Percentiles rank a stretch among this genome's conserved stretches.
Conservation (phyloP, 2,113 vertebrate genomes). For the Apeltes quadracus region DNA sequence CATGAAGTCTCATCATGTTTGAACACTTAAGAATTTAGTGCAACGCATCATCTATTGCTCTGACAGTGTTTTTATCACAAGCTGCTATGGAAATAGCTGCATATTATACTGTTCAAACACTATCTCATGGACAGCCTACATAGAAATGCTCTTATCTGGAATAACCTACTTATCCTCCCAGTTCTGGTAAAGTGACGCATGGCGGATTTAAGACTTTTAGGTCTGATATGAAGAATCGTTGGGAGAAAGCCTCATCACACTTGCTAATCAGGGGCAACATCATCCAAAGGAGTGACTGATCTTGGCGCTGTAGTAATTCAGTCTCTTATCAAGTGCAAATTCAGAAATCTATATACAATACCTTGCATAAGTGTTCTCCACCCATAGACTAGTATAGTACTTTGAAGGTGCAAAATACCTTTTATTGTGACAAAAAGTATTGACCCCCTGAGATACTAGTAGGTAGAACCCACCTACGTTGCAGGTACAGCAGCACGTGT, state of each 20-base stretch:
- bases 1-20: background rate
- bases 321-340: background rate
- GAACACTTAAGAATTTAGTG: background rate
- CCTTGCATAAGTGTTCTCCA: too few relatives aligned
- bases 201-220: background rate
- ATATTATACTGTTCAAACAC: background rate
- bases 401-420: too few relatives aligned
- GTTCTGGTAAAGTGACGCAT: background rate
- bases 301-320: too few relatives aligned
- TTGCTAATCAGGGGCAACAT: background rate
- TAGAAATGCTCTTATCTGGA: conserved; percentile 1
- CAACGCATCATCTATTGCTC: background rate
- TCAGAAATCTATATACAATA: too few relatives aligned
- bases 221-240: background rate
- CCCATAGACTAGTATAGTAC: too few relatives aligned
- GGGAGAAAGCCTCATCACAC: background rate
- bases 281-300: too few relatives aligned
- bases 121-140: background rate
- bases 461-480: too few relatives aligned
- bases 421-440: too few relatives aligned
- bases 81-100: background rate
- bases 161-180: background rate
- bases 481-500: too few relatives aligned
- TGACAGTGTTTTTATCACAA: background rate
- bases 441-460: too few relatives aligned